Conservation (phyloP, 2,797 vertebrate species). For the Caiman crocodilus region DNA sequence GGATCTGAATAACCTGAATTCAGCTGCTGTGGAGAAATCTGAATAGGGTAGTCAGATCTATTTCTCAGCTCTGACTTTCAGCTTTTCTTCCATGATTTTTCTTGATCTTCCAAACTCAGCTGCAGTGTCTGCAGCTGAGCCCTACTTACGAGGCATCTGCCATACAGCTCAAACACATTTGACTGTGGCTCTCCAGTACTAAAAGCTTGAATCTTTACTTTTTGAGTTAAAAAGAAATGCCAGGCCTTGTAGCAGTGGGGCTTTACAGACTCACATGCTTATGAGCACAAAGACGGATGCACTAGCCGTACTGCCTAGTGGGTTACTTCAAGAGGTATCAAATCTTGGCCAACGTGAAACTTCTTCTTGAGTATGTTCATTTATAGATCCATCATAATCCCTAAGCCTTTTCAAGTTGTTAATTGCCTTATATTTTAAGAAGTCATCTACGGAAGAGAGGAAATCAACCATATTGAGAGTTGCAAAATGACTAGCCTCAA, state of each 20-base stretch:
- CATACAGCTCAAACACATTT: background rate
- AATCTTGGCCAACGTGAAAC: background rate
- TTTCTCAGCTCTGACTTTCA: background rate
- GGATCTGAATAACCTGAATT: background rate
- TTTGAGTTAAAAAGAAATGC: background rate
- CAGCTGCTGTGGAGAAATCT: background rate
- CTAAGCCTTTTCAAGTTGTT: background rate
- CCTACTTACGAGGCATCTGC: background rate
- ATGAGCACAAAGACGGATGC: background rate
- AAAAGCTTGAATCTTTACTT: background rate
- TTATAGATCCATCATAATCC: background rate
- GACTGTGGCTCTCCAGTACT: background rate
- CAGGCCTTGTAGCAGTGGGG: background rate
- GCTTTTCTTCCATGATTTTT: background rate
- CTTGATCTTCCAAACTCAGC: background rate
- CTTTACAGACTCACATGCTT: background rate
- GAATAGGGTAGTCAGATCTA: background rate
- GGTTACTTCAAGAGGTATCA: background rate
- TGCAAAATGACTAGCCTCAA: background rate
- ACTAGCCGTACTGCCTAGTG: background rate
- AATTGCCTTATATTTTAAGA: conserved; percentile 30
- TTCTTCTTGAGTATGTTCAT: background rate
- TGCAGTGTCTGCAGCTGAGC: background rate
- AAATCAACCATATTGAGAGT: background rate
- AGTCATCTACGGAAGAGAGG: conserved; percentile 9